A percentile compares a stretch with the other conserved stretches of the same genome.
Evolutionary conservation across 2,888 invertebrate species (phyloP).

Genomic region (Drosophila flavopinicola): DNA sequence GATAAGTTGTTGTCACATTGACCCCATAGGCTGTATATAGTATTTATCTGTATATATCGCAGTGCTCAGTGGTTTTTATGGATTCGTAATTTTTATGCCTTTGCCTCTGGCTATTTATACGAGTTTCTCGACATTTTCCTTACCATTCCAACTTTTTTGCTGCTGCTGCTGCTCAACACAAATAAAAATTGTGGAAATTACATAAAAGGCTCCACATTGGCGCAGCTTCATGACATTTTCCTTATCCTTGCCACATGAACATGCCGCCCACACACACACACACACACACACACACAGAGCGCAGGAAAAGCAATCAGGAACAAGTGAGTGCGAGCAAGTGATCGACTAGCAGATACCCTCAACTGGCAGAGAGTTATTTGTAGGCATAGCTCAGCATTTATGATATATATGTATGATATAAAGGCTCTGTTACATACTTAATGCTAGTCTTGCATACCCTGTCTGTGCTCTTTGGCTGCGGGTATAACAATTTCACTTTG

Average conservation of each 20-base stretch:
- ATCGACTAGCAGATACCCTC: conserved; percentile 28
- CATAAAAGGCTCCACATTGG: conserved; percentile 77
- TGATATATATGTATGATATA: no score
- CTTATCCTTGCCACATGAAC: conserved; percentile 61
- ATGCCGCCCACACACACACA: conserved; percentile 26
- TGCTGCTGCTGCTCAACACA: conserved; percentile 31
- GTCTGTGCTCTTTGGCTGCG: neutral
- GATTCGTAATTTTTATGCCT: conserved; percentile 34
- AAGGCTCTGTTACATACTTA: neutral
- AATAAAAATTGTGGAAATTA: conserved; percentile 72
- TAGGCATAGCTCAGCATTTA: neutral
- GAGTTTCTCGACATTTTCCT: conserved; percentile 31
- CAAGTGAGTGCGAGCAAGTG: neutral
- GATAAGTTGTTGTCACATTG: conserved; percentile 26
- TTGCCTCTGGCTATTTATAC: conserved; percentile 43
- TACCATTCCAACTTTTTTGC: conserved; percentile 9
- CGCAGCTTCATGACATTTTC: conserved; percentile 74
- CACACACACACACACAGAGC: no score
- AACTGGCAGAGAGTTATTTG: no score
- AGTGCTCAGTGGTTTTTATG: conserved; percentile 24
- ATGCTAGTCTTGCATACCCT: conserved; percentile 19
- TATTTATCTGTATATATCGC: conserved; percentile 11
- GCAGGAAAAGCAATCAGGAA: conserved; percentile 45
- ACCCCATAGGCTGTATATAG: conserved; percentile 33
- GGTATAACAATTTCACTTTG: conserved; percentile 28